Evolutionary conservation across 2,797 vertebrate genomes (phyloP).

Genomic region (Semotilus atromaculatus): DNA sequence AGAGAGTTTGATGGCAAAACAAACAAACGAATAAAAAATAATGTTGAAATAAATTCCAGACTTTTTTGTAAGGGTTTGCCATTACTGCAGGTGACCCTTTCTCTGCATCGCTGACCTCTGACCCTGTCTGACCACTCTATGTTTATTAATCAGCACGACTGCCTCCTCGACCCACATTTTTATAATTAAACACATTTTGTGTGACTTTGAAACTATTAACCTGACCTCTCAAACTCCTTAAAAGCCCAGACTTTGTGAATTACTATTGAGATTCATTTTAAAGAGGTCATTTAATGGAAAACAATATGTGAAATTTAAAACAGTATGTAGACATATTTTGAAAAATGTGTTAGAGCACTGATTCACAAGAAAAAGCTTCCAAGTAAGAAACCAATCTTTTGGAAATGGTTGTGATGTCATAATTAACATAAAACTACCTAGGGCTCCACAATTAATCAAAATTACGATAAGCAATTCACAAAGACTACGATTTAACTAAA

Average conservation of each 20-base stretch:
- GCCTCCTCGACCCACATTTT: conserved; percentile 57
- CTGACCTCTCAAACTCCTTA: conserved; percentile 8
- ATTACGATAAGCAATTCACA: neutral
- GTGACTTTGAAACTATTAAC: conserved; percentile 17
- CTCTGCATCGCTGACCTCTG: conserved; percentile 32
- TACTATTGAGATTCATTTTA: neutral
- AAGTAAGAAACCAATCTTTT: neutral
- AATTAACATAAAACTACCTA: neutral
- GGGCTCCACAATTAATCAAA: neutral
- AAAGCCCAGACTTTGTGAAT: conserved; percentile 21
- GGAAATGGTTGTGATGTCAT: neutral
- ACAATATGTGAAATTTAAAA: neutral
- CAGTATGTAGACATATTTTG: neutral
- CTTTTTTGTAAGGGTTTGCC: conserved; percentile 50
- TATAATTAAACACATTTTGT: conserved; percentile 49
- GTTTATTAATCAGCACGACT: conserved; percentile 58
- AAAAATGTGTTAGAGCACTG: neutral
- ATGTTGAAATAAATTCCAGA: neutral
- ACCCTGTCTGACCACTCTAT: conserved; percentile 54
- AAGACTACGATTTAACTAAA: neutral
- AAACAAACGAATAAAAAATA: neutral
- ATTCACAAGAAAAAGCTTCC: neutral
- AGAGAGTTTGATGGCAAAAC: conserved; percentile 4
- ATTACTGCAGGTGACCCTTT: conserved; percentile 55
- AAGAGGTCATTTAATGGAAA: neutral